phyloP scores from a whole-genome alignment of 2,888 invertebrate species.

The Aricia artaxerxes region DNA sequence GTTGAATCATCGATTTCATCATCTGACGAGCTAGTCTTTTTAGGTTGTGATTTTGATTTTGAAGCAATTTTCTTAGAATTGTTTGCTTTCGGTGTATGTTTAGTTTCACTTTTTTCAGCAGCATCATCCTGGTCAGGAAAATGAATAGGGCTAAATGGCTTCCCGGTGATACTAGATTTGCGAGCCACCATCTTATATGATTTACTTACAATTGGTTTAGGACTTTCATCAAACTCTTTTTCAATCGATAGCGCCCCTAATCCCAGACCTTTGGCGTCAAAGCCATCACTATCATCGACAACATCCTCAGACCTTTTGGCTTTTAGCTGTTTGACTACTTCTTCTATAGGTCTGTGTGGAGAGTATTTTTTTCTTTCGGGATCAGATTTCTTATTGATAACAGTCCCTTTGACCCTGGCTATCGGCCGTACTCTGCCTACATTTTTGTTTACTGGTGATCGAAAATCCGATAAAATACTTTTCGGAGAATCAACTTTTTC shows the following conservation, averaged over 20 bases:
- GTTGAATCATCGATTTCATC: constrained; percentile 70
- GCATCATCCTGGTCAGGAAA: constrained; percentile 62
- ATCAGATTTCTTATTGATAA: constrained; percentile 71
- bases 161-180: constrained; percentile 75
- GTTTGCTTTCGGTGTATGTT: constrained; percentile 44
- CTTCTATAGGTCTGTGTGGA: constrained; percentile 73
- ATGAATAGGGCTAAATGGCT: constrained; percentile 73
- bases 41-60: constrained; percentile 59
- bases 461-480: constrained; percentile 70
- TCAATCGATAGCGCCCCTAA: constrained; percentile 46
- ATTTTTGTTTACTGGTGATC: constrained; percentile 66
- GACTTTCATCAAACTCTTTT: constrained; percentile 58
- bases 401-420: constrained; percentile 74
- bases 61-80: constrained; percentile 50
- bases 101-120: constrained; percentile 50
- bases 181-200: constrained; percentile 78
- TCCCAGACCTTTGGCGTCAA: constrained; percentile 47
- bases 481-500: constrained; percentile 76
- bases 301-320: constrained; percentile 68
- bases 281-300: constrained; percentile 46
- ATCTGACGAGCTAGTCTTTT: constrained; percentile 62
- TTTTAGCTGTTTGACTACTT: constrained; percentile 72
- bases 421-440: constrained; percentile 73
- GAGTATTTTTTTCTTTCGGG: constrained; percentile 72
- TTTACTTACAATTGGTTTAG: constrained; percentile 71